Conservation (phyloP, 2,888 invertebrate species). For the Temnothorax unifasciatus region DNA sequence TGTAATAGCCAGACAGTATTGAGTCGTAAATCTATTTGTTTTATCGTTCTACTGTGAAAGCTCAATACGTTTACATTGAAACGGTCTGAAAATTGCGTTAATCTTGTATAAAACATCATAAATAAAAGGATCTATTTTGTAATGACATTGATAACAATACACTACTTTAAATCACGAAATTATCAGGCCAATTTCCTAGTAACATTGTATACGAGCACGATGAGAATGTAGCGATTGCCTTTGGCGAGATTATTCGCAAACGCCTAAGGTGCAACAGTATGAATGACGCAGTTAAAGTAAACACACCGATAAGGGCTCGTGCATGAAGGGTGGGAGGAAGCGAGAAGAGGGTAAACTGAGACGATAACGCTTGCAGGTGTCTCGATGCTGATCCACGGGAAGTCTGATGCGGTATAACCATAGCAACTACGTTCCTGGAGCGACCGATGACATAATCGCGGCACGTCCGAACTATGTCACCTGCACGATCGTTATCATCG, state of each 20-base stretch:
- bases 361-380: slow-evolving; percentile 78
- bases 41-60: background rate
- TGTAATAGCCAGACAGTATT: slow-evolving; percentile 18
- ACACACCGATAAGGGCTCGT: slow-evolving; percentile 65
- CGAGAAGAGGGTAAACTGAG: slow-evolving; percentile 72
- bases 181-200: slow-evolving; percentile 17
- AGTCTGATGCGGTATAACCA: slow-evolving; percentile 68
- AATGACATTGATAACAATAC: background rate
- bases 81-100: background rate
- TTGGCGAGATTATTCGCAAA: slow-evolving; percentile 44
- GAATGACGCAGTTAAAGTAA: slow-evolving; percentile 67
- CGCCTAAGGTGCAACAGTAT: slow-evolving; percentile 36
- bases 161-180: background rate
- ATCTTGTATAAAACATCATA: background rate
- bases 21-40: background rate
- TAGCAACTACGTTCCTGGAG: slow-evolving; percentile 69
- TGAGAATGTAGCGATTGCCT: slow-evolving; percentile 48
- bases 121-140: background rate
- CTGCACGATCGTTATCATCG: slow-evolving; percentile 74
- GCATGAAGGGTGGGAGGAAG: slow-evolving; percentile 49
- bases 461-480: slow-evolving; percentile 76
- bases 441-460: slow-evolving; percentile 78
- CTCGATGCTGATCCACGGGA: slow-evolving; percentile 75
- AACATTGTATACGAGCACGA: slow-evolving; percentile 26
- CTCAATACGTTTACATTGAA: background rate